Evolutionary conservation across 1,140 invertebrate genomes (phyloP).

Genomic region (Capitella teleta): DNA sequence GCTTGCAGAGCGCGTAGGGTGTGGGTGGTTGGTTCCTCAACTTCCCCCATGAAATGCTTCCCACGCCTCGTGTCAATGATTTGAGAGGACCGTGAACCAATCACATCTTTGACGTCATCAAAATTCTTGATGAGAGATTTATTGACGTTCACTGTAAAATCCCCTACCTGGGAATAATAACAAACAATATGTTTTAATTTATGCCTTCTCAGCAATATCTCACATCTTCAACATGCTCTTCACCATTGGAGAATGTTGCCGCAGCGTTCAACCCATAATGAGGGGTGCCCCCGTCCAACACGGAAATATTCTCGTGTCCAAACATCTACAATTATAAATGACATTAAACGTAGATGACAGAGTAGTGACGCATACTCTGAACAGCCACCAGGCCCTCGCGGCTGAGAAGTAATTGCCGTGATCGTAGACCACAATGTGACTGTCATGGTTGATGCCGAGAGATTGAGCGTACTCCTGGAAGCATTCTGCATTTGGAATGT

Average conservation of each 20-base stretch:
- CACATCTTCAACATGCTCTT: background rate
- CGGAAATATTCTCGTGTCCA: conserved; percentile 5
- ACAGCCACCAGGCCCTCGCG: conserved; percentile 2
- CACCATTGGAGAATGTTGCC: background rate
- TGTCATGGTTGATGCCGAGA: conserved; percentile 4
- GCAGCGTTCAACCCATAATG: too few species aligned
- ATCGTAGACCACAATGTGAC: conserved; percentile 4
- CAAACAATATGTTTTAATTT: background rate
- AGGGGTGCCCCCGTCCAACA: conserved; percentile 5
- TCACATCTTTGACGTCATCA: background rate
- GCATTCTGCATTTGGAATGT: background rate
- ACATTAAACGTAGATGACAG: background rate
- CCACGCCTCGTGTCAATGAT: background rate
- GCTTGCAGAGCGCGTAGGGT: too few species aligned
- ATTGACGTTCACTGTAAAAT: conserved; percentile 2
- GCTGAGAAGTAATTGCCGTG: background rate
- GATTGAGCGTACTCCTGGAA: background rate
- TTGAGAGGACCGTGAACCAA: background rate
- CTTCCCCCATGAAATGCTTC: background rate
- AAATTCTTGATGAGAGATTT: background rate
- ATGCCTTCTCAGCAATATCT: background rate
- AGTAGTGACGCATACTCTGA: background rate
- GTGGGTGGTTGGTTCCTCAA: conserved; percentile 3
- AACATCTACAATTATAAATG: background rate
- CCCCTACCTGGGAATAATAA: background rate